phyloP scores from a whole-genome alignment of 2,113 vertebrate genomes.

The Chrysemys picta region DNA sequence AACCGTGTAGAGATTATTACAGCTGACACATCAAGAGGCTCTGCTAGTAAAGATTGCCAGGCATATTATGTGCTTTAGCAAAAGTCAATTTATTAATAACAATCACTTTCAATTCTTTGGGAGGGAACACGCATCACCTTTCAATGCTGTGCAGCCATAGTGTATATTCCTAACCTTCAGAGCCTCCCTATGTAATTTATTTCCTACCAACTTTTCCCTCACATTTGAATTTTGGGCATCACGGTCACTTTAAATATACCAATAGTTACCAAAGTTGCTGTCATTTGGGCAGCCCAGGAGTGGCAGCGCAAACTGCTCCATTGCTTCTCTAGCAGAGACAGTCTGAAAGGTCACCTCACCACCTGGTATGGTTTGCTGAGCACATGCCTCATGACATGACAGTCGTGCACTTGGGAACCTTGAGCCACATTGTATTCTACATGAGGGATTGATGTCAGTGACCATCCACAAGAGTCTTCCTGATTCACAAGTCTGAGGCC shows the following conservation, averaged over 20 bases:
- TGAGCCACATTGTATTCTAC: not conserved
- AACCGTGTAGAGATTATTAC: constrained; percentile 59
- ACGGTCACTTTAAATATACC: not conserved
- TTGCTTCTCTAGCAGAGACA: not conserved
- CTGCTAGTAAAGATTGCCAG: constrained; percentile 49
- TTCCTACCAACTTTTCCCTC: not conserved
- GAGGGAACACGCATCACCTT: not conserved
- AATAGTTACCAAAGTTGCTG: not conserved
- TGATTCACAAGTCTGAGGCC: not conserved
- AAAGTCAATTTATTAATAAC: constrained; percentile 51
- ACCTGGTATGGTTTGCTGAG: not conserved
- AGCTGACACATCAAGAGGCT: constrained; percentile 71
- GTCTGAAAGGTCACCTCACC: not conserved
- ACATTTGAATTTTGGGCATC: not conserved
- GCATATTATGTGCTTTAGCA: constrained; percentile 37
- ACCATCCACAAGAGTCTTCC: not conserved
- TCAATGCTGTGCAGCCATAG: not conserved
- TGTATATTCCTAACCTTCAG: not conserved
- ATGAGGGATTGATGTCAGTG: not conserved
- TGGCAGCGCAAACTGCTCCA: not conserved
- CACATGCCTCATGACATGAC: not conserved
- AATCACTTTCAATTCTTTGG: not conserved
- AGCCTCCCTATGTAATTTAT: not conserved
- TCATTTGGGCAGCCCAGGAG: not conserved
- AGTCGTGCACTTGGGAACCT: accelerated